These are phyloP conservation scores for Scrobipalpa atriplicella DNA, from an alignment of 2,888 invertebrate species.

Conservation along the genomic window DNA sequence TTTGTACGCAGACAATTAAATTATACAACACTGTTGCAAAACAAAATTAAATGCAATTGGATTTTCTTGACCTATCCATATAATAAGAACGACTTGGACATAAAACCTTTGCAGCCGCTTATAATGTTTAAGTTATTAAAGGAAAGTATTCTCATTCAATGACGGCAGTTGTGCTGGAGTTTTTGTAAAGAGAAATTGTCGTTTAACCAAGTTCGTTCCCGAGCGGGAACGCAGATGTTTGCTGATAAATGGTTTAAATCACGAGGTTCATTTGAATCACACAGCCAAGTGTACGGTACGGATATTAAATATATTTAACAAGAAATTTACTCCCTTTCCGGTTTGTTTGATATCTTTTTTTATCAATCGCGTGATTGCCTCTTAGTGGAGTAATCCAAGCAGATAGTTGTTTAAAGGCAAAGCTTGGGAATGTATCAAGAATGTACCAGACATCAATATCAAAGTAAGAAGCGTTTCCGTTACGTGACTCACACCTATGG, in stretches of 20 bases:
- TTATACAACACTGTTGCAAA: conserved; percentile 8
- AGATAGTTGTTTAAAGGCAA: conserved; percentile 47
- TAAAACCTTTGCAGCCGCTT: conserved; percentile 27
- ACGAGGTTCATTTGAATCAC: conserved; percentile 45
- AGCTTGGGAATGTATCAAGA: conserved; percentile 63
- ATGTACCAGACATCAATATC: conserved; percentile 66
- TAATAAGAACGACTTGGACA: conserved; percentile 12
- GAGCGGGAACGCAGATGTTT: conserved; percentile 71
- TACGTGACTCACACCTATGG: conserved; percentile 79
- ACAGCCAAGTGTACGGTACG: conserved; percentile 22
- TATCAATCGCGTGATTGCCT: conserved; percentile 4
- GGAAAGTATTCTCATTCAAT: conserved; percentile 52
- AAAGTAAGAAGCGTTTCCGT: conserved; percentile 75
- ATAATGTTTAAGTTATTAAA: conserved; percentile 40
- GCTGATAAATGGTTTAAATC: conserved; percentile 62
- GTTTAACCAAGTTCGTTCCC: conserved; percentile 67
- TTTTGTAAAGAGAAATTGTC: conserved; percentile 65
- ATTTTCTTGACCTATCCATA: conserved; percentile 16
- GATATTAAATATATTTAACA: conserved; percentile 4
- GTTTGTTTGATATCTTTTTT: not conserved
- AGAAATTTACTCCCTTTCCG: not conserved
- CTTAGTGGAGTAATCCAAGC: conserved; percentile 23
- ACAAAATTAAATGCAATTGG: conserved; percentile 4
- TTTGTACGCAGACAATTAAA: not conserved
- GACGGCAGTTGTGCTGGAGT: conserved; percentile 54